phyloP scores from a whole-genome alignment of 2,797 vertebrate genomes.

The Scolopax rusticola region DNA sequence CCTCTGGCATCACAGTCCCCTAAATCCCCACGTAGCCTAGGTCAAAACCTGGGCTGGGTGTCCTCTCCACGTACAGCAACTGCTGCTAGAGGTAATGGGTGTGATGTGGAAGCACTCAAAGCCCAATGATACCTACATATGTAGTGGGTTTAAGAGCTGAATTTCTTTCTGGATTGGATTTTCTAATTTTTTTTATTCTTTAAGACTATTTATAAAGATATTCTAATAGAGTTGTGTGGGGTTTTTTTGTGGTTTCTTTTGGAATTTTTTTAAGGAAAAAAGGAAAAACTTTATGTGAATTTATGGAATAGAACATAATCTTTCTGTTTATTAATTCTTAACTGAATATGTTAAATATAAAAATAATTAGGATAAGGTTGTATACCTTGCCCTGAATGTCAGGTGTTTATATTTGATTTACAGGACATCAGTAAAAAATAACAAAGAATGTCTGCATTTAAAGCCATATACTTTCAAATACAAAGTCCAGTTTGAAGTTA shows the following conservation, averaged over 20 bases:
- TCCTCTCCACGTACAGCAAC: background rate
- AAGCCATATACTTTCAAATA: background rate
- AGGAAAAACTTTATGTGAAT: background rate
- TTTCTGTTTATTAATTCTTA: background rate
- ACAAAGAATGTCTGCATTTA: background rate
- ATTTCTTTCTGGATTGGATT: background rate
- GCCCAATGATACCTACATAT: background rate
- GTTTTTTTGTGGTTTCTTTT: background rate
- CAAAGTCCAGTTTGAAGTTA: background rate
- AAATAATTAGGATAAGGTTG: background rate
- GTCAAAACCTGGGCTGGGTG: background rate
- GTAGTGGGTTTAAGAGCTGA: background rate
- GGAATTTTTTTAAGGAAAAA: background rate
- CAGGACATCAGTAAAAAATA: background rate
- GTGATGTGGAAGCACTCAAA: background rate
- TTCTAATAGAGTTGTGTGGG: background rate
- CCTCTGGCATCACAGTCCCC: background rate
- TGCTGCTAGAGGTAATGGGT: background rate
- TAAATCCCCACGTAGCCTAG: rapidly evolving
- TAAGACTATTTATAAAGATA: background rate
- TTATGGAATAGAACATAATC: background rate
- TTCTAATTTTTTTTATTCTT: background rate
- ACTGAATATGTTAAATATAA: background rate
- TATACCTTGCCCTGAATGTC: background rate
- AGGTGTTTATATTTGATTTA: background rate